Evolutionary conservation across 2,113 vertebrate genomes (phyloP).

Genomic region (Seriola quinqueradiata): DNA sequence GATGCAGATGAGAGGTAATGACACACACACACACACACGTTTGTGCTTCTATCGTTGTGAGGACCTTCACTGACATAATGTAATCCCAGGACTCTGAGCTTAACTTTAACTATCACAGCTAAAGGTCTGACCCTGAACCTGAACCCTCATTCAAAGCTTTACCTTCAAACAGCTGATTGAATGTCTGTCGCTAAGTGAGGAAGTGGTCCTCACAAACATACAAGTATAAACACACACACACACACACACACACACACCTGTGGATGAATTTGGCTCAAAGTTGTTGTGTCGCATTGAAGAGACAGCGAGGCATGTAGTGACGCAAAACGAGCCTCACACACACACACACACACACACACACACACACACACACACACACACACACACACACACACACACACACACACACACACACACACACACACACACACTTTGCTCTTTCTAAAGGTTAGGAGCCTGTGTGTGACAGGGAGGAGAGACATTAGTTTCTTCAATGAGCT

Average conservation of each 20-base stretch:
- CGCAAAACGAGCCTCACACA: neutral
- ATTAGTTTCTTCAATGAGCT: neutral
- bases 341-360: constrained; percentile 12
- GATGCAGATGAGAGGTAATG: constrained; percentile 38
- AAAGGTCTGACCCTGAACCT: neutral
- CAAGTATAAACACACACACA: neutral
- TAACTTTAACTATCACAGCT: neutral
- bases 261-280: constrained; percentile 35
- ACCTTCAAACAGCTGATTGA: too few species aligned
- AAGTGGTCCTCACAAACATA: neutral
- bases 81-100: neutral
- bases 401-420: too few species aligned
- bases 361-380: constrained; percentile 28
- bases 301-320: constrained; percentile 44
- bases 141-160: too few species aligned
- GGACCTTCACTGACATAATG: neutral
- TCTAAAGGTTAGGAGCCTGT: constrained; percentile 46
- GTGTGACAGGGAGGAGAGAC: neutral
- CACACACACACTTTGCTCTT: neutral
- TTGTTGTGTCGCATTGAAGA: constrained; percentile 23
- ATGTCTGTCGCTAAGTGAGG: too few species aligned
- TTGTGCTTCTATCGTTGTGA: neutral
- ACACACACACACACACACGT: constrained; percentile 11
- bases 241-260: constrained; percentile 24
- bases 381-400: neutral